These are phyloP conservation scores for Meandrina meandrites DNA, from an alignment of 92 coral and sea anemone genomes.

Conservation along the genomic window DNA sequence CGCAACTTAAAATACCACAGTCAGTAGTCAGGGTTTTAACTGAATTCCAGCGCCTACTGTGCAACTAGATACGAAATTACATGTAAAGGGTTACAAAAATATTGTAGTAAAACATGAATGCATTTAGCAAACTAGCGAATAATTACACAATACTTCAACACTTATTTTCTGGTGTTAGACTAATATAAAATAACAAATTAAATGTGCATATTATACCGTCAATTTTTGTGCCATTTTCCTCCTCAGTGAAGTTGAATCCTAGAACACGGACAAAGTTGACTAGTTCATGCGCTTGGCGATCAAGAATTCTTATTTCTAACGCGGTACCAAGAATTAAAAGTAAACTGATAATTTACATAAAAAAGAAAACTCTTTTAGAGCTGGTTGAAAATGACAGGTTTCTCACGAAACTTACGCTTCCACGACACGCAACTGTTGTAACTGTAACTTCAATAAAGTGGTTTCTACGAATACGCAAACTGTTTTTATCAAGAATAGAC, in stretches of 20 bases:
- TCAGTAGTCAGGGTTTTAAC: too few species aligned
- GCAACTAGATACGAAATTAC: not conserved
- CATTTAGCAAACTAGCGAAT: not conserved
- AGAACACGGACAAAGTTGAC: not conserved
- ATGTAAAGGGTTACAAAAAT: not conserved
- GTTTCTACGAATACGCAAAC: too few species aligned
- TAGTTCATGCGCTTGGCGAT: not conserved
- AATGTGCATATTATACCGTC: conserved; percentile 1
- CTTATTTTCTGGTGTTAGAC: not conserved
- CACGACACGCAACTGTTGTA: not conserved
- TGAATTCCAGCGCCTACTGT: not conserved
- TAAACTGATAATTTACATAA: conserved; percentile 12
- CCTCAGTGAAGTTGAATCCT: not conserved
- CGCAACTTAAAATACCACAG: not conserved
- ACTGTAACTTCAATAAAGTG: not conserved
- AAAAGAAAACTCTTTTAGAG: conserved; percentile 4
- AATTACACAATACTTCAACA: not conserved
- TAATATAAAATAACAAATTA: not conserved
- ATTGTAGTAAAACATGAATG: not conserved
- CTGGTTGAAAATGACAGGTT: not conserved
- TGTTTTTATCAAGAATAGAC: not conserved
- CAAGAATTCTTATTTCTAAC: not conserved
- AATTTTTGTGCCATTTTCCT: conserved; percentile 8
- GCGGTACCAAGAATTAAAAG: not conserved
- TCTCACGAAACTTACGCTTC: conserved; percentile 9